A percentile compares a stretch with the other conserved stretches of the same genome.
These are phyloP conservation scores for Geotria australis DNA, from an alignment of 2,797 vertebrate species.

Conservation along the genomic window DNA sequence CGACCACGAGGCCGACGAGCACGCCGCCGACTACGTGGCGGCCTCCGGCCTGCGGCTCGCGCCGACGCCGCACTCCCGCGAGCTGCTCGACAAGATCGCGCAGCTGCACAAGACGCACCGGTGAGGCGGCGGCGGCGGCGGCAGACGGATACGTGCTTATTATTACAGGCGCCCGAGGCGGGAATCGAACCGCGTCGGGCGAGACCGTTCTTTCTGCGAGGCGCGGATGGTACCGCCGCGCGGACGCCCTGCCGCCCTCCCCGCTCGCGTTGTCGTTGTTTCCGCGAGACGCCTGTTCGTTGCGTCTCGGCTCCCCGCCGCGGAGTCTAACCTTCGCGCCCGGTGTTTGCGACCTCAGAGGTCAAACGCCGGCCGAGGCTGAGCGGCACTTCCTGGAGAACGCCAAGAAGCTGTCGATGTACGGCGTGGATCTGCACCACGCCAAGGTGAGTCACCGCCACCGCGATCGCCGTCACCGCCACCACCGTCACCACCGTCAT, in stretches of 20 bases:
- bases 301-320: too few relatives aligned
- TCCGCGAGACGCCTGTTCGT: too few relatives aligned
- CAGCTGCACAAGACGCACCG: constrained; percentile 77
- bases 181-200: too few relatives aligned
- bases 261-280: too few relatives aligned
- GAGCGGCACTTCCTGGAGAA: constrained; percentile 92
- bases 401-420: constrained; percentile 94
- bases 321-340: background rate
- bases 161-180: too few relatives aligned
- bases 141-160: too few relatives aligned
- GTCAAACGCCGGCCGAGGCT: constrained; percentile 48
- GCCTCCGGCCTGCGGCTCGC: constrained; percentile 10
- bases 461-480: background rate
- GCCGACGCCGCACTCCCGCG: constrained; percentile 31
- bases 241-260: too few relatives aligned
- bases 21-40: constrained; percentile 30
- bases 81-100: constrained; percentile 80
- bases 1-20: constrained; percentile 49
- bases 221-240: too few relatives aligned
- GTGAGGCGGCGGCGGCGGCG: too few relatives aligned
- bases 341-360: background rate
- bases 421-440: constrained; percentile 80
- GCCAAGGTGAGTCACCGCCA: constrained; percentile 34
- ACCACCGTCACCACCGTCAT: too few relatives aligned
- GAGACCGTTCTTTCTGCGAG: too few relatives aligned